Evolutionary conservation across 2,113 vertebrate species (phyloP).

Genomic region (Cercocebus atys): DNA sequence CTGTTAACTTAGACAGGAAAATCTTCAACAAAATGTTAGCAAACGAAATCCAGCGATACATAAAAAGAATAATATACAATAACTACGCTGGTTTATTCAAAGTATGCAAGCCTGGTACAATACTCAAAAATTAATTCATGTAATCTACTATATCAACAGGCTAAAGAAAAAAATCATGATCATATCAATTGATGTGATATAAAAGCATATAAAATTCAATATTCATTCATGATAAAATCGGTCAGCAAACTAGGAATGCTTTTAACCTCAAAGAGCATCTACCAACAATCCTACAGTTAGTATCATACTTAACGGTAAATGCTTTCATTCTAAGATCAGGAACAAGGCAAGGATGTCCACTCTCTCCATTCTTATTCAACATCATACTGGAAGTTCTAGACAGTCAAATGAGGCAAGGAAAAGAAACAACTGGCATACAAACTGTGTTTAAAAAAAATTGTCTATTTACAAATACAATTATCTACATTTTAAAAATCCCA

Average conservation of each 20-base stretch:
- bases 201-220: neutral
- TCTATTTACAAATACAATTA: neutral
- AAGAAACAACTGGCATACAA: neutral
- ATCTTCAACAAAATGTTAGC: neutral
- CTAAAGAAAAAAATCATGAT: neutral
- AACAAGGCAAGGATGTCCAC: neutral
- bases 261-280: neutral
- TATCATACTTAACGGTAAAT: neutral
- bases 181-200: neutral
- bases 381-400: neutral
- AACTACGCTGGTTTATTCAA: neutral
- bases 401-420: neutral
- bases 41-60: neutral
- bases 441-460: neutral
- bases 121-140: neutral
- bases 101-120: neutral
- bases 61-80: neutral
- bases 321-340: neutral
- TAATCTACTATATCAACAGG: neutral
- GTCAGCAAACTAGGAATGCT: neutral
- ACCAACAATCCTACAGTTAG: neutral
- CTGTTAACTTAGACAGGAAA: neutral
- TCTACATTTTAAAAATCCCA: neutral
- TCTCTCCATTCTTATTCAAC: neutral
- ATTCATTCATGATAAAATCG: neutral